Base-by-base conservation (phyloP, 2,888 invertebrate genomes). In the Drosophila subsilvestris region DNA sequence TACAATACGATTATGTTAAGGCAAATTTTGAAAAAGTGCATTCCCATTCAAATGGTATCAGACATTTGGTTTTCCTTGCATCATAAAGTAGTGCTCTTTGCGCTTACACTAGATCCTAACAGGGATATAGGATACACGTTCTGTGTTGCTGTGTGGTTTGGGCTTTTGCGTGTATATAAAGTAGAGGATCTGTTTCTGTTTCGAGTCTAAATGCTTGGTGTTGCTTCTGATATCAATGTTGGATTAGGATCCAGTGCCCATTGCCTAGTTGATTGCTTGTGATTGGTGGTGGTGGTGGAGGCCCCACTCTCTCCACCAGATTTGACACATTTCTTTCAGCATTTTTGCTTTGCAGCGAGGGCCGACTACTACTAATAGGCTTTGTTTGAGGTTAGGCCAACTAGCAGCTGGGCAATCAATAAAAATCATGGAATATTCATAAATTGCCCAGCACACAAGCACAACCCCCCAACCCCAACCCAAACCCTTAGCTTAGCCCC, bases 31-130 rank as follows among this genome's bases (percentile, higher is more conserved):
- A 89, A 89, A 89, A 89, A 87, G 89, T 90, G 90, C 91, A 91
- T 81, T 73, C 63, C 74, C 76, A 57, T 77, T 76, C 68, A 93
- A 94, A 94, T 93, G 93, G 94, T 93, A 91, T 94, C 94, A 94
- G 94, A 94, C 94, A 94, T 94, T 90, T 79, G 76, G 81, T 74
- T 86, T 80, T 80, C 75, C 74, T 66, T 73, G 58, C 63, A 60
- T 65, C 55, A 55, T 63, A 54, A 67, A 69, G 69, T 65, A 66
- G 43, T 67, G 37, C 51, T 29, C 44, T 50, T 55, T 53, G 22
- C 37, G 20, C 63, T 37, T 47, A 65, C 32, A 25, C 29, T 32
- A 37, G 29, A 17, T 29, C 45, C 44, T 68, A 14, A 14, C 6
- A 37, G 37, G n/a, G 37, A 69, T 58, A 37, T 44, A 58, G 48